phyloP scores from a whole-genome alignment of 2,113 vertebrate genomes.

The Cephalopholis sonnerati region DNA sequence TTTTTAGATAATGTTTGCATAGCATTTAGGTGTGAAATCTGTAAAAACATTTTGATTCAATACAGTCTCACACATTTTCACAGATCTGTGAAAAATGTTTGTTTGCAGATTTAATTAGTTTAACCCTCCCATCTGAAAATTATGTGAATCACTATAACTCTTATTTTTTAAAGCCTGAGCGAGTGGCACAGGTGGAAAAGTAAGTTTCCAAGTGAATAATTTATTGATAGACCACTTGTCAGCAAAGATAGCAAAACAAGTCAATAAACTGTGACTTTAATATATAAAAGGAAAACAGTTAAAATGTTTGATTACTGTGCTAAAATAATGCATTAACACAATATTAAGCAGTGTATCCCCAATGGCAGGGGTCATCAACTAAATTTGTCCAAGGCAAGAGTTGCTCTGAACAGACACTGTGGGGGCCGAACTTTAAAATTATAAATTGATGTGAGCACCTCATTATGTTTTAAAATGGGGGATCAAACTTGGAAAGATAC shows the following conservation, averaged over 20 bases:
- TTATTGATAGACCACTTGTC: neutral
- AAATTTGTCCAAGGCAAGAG: no score
- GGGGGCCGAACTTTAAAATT: no score
- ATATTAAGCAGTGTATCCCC: no score
- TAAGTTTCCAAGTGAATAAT: neutral
- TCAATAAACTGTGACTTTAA: neutral
- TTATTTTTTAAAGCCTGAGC: neutral
- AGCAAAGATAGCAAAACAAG: neutral
- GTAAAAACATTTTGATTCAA: neutral
- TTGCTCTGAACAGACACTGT: no score
- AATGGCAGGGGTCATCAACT: no score
- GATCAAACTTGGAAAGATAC: no score
- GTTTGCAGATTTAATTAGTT: slow-evolving; percentile 27
- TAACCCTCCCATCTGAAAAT: slow-evolving; percentile 8
- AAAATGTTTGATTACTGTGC: neutral
- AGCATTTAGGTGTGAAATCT: neutral
- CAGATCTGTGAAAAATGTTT: slow-evolving; percentile 3
- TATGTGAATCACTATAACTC: neutral
- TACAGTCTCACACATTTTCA: neutral
- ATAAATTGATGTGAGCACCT: no score
- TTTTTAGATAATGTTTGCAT: neutral
- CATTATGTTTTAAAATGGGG: no score
- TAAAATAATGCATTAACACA: no score
- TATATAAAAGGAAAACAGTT: no score
- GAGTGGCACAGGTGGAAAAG: neutral